Base-by-base conservation (phyloP, 1,140 invertebrate genomes). In the Drosophila navojoa region DNA sequence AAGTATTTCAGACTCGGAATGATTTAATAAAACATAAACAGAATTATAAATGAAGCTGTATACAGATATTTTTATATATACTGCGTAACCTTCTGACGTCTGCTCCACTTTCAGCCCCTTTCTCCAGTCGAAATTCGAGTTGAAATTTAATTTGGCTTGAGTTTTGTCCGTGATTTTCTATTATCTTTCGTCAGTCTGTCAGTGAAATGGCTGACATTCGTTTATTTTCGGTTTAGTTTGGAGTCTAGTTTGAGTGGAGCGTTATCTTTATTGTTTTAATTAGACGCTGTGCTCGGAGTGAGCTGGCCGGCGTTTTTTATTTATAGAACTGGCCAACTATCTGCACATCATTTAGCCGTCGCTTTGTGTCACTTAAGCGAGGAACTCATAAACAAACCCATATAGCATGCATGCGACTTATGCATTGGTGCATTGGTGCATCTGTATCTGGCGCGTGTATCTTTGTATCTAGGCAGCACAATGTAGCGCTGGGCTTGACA, bases 401-500 rank as follows among this genome's bases (percentile, higher is more conserved):
- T 74, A 68, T 72, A 60, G 44, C 35, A 54, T 15, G 27, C 40
- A 52, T 38, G n/a, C 19, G 42, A 59, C 42, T 25, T 9, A 47
- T 38, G 35, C 50, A 27, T 15, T 38, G 25, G 13, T 27, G 11
- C 27, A n/a, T 57, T 15, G 38, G 32, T 55, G 80, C 70, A 81
- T 78, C 82, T 87, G 71, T 86, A 86, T 86, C 82, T 86, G 82
- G 84, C 82, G 82, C 82, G 82, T 86, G 82, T 86, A 86, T 86
- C 82, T 82, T 66, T 73, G 75, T 72, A 72, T 70, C 77, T 77
- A 47, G 64, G 81, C 81, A 57, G 71, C 75, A 72, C 67, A 76
- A 75, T 78, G 66, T 42, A 25, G 42, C 57, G 57, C 74, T 68
- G 45, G 49, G 60, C 55, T 45, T 62, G 52, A 44, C 64, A 52